A percentile compares a stretch with the other conserved stretches of the same genome.
Conservation (phyloP, 1,140 invertebrate species). For the Dendrolimus punctatus region DNA sequence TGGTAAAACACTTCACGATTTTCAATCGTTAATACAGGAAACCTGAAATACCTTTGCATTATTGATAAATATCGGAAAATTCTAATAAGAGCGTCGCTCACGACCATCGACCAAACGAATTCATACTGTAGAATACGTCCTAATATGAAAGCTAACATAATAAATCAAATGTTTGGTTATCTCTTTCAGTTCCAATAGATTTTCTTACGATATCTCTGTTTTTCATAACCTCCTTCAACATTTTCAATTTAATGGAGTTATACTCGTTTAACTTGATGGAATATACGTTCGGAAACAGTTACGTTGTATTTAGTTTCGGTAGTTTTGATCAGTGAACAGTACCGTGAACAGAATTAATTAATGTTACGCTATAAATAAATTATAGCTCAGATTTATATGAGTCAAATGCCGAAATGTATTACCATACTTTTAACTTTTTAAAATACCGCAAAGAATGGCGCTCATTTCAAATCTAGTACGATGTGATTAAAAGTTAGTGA, state of each 20-base stretch:
- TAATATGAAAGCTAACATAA: slow-evolving; percentile 9
- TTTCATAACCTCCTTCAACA: not conserved
- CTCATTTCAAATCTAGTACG: slow-evolving; percentile 55
- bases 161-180: slow-evolving; percentile 12
- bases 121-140: slow-evolving; percentile 33
- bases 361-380: too few species aligned
- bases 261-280: slow-evolving; percentile 1
- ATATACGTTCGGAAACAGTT: slow-evolving; percentile 19
- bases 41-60: slow-evolving; percentile 43
- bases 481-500: slow-evolving; percentile 49
- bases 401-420: too few species aligned
- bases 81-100: slow-evolving; percentile 51
- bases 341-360: too few species aligned
- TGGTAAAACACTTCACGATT: not conserved
- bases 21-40: slow-evolving; percentile 6
- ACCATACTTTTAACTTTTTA: too few species aligned
- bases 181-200: slow-evolving; percentile 10
- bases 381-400: too few species aligned
- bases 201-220: slow-evolving; percentile 7
- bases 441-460: slow-evolving; percentile 23
- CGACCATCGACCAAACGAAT: slow-evolving; percentile 40
- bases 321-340: too few species aligned
- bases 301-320: too few species aligned
- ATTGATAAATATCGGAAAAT: slow-evolving; percentile 44
- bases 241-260: slow-evolving; percentile 14